These are phyloP conservation scores for Microctenopoma lineatum DNA, from an alignment of 2,797 vertebrate species.

Conservation along the genomic window DNA sequence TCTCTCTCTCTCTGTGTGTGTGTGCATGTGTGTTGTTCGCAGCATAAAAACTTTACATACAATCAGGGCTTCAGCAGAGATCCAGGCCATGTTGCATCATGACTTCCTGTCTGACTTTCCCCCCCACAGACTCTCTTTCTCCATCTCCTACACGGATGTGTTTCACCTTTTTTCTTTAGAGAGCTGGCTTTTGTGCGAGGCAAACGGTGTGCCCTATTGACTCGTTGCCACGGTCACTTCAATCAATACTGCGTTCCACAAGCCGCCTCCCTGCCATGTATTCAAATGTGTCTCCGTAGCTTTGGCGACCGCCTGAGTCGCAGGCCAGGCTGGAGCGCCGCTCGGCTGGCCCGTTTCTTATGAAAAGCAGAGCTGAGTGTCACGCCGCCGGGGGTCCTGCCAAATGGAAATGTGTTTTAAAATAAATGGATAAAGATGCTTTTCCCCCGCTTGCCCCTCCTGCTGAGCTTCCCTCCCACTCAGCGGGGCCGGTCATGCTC, in stretches of 20 bases:
- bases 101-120: neutral
- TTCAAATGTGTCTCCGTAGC: constrained; percentile 27
- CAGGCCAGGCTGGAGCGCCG: constrained; percentile 6
- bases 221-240: constrained; percentile 10
- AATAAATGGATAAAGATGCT: constrained; percentile 41
- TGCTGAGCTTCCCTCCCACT: constrained; percentile 48
- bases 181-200: constrained; percentile 21
- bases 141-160: neutral
- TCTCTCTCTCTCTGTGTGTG: neutral
- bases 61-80: neutral
- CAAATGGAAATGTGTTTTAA: constrained; percentile 55
- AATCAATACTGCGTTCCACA: constrained; percentile 45
- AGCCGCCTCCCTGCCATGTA: constrained; percentile 25
- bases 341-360: constrained; percentile 9
- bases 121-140: constrained; percentile 2
- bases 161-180: constrained; percentile 2
- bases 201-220: constrained; percentile 32
- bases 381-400: constrained; percentile 30
- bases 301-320: constrained; percentile 26
- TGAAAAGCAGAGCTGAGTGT: constrained; percentile 38
- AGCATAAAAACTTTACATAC: neutral
- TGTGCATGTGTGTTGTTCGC: neutral
- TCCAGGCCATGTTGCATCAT: neutral
- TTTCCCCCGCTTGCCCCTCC: constrained; percentile 23
- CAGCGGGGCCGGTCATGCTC: constrained; percentile 43